Evolutionary conservation across 2,888 invertebrate genomes (phyloP).

Genomic region (Macrosoma leucophasiata): DNA sequence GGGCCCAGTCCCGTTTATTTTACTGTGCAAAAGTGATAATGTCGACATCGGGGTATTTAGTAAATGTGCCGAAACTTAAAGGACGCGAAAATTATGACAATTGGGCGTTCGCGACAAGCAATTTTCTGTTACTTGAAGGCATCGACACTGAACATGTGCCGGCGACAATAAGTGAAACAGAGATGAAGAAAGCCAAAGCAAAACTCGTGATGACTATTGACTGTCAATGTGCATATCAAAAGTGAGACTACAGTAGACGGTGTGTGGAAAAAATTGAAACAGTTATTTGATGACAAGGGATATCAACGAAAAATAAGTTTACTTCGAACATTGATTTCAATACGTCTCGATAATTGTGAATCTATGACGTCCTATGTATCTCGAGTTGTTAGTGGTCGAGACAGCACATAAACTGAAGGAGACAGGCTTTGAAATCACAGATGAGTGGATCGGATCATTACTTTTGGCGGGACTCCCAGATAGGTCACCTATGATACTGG

Average conservation of each 20-base stretch:
- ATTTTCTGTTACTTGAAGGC: slow-evolving; percentile 15
- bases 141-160: slow-evolving; percentile 5
- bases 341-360: slow-evolving; percentile 18
- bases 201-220: slow-evolving; percentile 19
- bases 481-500: slow-evolving; percentile 24
- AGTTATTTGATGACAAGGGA: slow-evolving; percentile 15
- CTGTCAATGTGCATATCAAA: slow-evolving; percentile 17
- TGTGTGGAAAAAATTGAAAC: slow-evolving; percentile 11
- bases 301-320: slow-evolving; percentile 12
- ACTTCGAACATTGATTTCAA: slow-evolving; percentile 14
- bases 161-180: slow-evolving; percentile 4
- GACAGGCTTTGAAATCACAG: slow-evolving; percentile 21
- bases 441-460: slow-evolving; percentile 24
- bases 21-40: too few relatives aligned
- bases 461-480: slow-evolving; percentile 24
- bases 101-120: slow-evolving; percentile 17
- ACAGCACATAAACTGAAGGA: slow-evolving; percentile 21
- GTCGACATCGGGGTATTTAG: slow-evolving; percentile 14
- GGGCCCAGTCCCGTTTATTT: too few relatives aligned
- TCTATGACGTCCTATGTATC: slow-evolving; percentile 17
- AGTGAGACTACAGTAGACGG: slow-evolving; percentile 8
- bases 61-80: slow-evolving; percentile 23
- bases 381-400: slow-evolving; percentile 21
- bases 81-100: too few relatives aligned
- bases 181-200: slow-evolving; percentile 14